phyloP scores from a whole-genome alignment of 2,113 vertebrate genomes.

The Tyto alba region DNA sequence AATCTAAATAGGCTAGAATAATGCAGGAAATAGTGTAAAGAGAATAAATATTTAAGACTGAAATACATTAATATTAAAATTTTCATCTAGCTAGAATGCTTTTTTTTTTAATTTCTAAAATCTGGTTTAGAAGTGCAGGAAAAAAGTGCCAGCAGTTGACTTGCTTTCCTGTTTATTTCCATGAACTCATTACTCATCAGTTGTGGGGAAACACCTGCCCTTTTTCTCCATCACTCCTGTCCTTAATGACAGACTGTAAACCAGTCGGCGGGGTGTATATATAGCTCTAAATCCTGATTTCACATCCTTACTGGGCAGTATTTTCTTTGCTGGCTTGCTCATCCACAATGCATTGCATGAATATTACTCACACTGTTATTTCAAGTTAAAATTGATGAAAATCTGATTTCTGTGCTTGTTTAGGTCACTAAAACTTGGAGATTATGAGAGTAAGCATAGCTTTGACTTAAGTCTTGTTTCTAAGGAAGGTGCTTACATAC shows the following conservation, averaged over 20 bases:
- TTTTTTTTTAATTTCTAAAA: neutral
- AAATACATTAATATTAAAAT: neutral
- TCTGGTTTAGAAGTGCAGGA: neutral
- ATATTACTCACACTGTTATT: neutral
- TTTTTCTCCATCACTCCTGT: neutral
- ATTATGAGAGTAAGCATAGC: neutral
- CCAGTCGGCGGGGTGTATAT: neutral
- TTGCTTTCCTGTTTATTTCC: slow-evolving; percentile 41
- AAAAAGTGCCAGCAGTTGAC: neutral
- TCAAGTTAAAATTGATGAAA: neutral
- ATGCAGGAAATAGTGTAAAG: neutral
- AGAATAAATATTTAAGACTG: slow-evolving; percentile 12
- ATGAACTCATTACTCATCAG: neutral
- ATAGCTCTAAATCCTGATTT: neutral
- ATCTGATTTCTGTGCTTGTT: neutral
- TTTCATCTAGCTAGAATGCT: neutral
- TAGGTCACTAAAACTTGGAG: neutral
- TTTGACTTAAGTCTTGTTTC: neutral
- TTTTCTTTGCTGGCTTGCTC: neutral
- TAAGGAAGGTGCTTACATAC: neutral
- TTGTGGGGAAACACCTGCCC: slow-evolving; percentile 19
- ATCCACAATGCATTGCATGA: neutral
- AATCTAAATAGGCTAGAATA: neutral
- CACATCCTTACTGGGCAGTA: neutral
- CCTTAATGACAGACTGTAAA: neutral